Evolutionary conservation across 2,888 invertebrate genomes (phyloP), one percentile per base, ranked within the genome.

Genomic region (Isoperla grammatica): DNA sequence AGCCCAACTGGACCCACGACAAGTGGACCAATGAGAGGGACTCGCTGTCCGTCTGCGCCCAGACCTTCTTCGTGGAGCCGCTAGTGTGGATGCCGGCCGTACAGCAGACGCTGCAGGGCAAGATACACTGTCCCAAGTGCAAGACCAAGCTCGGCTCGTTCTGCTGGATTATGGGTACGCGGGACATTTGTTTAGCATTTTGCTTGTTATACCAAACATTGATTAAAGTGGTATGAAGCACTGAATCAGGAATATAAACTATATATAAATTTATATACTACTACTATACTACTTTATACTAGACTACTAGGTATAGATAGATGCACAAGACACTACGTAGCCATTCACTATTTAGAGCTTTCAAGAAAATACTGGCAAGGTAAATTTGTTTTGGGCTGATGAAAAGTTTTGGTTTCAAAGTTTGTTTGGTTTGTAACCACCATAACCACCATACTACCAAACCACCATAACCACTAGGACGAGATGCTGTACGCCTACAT

Each of bases 21-120:
- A 75, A 75, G 65, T 68, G 70, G 64, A 37, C 50, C n/a, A 19
- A 56, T 56, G 53, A 62, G 15, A 29, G 15, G 19, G 55, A 56
- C 4, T 45, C 48, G 9, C 29, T 60, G 19, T 35, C 37, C 1
- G 70, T 75, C 55, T 95, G 94, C 72, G 81, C 79, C 2, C 83
- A 83, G 68, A 90, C 88, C 67, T 83, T 88, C 74, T 95, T 95
- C 76, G 81, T 94, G 63, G 95, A 95, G 76, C 95, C 95, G 1
- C 80, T 95, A 70, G 79, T 84, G 11, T 95, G 95, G 95, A 95
- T 95, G 93, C 78, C 79, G 54, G 81, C 84, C 68, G 84, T 88
- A 48, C 77, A 81, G 42, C 82, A 83, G 67, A 80, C 78, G 59
- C 79, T 86, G 12, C 85, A 88, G 69, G 94, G 94, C 40, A 93